Evolutionary conservation across 2,888 invertebrate species (phyloP), one percentile per base, ranked within the genome.

Genomic region (Mesorhabditis spiculigera): DNA sequence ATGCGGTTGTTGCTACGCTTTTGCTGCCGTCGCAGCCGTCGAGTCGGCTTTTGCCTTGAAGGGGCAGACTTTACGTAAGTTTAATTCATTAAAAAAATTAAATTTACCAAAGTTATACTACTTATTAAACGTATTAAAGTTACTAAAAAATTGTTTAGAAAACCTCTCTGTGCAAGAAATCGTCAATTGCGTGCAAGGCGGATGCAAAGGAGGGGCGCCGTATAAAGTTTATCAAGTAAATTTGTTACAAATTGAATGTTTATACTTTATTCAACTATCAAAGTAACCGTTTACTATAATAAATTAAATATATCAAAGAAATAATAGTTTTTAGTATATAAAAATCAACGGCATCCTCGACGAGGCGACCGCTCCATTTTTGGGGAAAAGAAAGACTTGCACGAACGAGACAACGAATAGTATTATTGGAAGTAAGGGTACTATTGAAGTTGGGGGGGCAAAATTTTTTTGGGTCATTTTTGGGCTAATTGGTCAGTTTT

Each of bases 1-100:
- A 13, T 50, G 58, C 58, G n/a, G 58, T 50, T 50, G 58, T 50
- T 50, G 58, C 58, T 50, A 50, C n/a, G 58, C 58, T 50, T 50
- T 50, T n/a, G 58, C 58, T 10, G 58, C 58, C 10, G 58, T 50
- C 10, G 58, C 10, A n/a, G 58, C 58, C 8, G 58, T 50, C 58
- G 58, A 50, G 58, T 50, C 58, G n/a, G 58, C 58, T 50, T n/a
- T 50, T 50, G 58, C 58, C 58, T 13, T 50, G 8, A n/a, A 10
- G 8, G 58, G 58, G 3, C 58, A 50, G n/a, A 10, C 58, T 10
- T 50, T 50, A n/a, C 8, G 58, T 50, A n/a, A 50, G 58, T n/a
- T 13, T 50, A 13, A 50, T 13, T 13, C 1, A 50, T 13, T 50
- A 50, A 50, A n/a, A 50, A 50, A 50, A 50, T 13, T 1, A 13